Evolutionary conservation across 2,888 invertebrate species (phyloP).

Genomic region (Spialia ferax): DNA sequence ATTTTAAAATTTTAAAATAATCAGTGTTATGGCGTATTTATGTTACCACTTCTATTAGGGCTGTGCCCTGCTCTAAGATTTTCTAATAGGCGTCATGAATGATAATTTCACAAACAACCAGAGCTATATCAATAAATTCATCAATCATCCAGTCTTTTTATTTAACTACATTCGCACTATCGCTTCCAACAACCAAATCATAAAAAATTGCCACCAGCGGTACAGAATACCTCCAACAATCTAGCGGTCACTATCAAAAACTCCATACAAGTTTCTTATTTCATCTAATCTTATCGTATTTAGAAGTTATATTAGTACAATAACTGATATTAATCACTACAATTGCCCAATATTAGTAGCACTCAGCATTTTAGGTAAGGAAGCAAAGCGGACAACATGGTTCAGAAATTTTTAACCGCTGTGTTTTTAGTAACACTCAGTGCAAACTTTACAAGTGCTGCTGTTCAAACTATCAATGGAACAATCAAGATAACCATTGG

Average conservation of each 20-base stretch:
- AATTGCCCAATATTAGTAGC: not conserved
- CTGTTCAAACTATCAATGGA: slow-evolving; percentile 61
- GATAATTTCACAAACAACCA: too few relatives aligned
- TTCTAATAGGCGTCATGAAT: too few relatives aligned
- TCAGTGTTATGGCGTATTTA: too few relatives aligned
- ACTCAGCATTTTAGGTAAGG: not conserved
- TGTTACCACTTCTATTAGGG: too few relatives aligned
- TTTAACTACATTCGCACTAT: too few relatives aligned
- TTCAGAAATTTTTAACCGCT: slow-evolving; percentile 3
- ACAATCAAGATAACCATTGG: slow-evolving; percentile 66
- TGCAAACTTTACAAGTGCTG: not conserved
- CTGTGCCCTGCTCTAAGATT: too few relatives aligned
- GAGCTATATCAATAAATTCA: too few relatives aligned
- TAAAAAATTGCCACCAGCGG: too few relatives aligned
- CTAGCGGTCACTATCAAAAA: not conserved
- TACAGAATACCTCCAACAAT: too few relatives aligned
- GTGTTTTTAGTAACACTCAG: slow-evolving; percentile 1
- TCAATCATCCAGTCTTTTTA: too few relatives aligned
- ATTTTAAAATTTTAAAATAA: too few relatives aligned
- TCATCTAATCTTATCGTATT: not conserved
- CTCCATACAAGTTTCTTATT: not conserved
- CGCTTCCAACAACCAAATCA: too few relatives aligned
- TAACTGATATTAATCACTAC: slow-evolving; percentile 5
- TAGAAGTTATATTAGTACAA: not conserved
- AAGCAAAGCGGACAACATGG: slow-evolving; percentile 4